Base-by-base conservation (phyloP, 2,797 vertebrate species). In the Onychomys leucogaster region DNA sequence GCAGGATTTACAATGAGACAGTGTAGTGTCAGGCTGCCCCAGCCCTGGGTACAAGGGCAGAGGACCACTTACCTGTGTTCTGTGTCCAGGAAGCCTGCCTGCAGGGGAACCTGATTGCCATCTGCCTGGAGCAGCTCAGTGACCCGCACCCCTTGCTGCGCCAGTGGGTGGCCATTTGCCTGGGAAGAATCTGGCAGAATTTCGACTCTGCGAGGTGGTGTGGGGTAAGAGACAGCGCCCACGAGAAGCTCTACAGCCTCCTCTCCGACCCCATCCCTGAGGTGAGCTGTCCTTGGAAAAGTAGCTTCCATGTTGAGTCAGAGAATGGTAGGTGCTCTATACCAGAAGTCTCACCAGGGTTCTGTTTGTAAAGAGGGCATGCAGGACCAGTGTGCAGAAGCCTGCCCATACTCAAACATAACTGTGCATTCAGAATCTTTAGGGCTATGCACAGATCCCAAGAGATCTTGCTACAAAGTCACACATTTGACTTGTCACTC, bases 171-270 rank as follows among this genome's bases (percentile, higher is more conserved):
- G 99, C 99, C 97, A 99, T 99, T 98, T 99, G 99, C 97, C 98
- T 99, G 41, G 99, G 99, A 0, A 99, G 99, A 12, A 99, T 99
- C 98, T 99, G 99, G 99, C 99, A 99, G 99, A 99, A 99, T 98
- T 99, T 99, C 7, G 99, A 99, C 98, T 99, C 99, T 0, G 99
- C 99, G 0, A 98, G 99, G 80, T 99, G 99, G 99, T 99, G 99
- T 0, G 99, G 99, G 0, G 99, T 99, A 75, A 98, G 99, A 71
- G 99, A 99, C 99, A 99, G 99, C 0, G 99, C 99, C 34, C 99
- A 99, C 0, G 99, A 99, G 96, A 99, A 99, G 97, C 99, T 99
- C 96, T 99, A 99, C 99, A 99, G 99, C 32, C 99, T 99, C 92
- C 99, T 99, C 81, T 99, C 99, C 0, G 99, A 99, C 97, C 99